Evolutionary conservation across 2,888 invertebrate genomes (phyloP).

Genomic region (Epistrophe eligans): DNA sequence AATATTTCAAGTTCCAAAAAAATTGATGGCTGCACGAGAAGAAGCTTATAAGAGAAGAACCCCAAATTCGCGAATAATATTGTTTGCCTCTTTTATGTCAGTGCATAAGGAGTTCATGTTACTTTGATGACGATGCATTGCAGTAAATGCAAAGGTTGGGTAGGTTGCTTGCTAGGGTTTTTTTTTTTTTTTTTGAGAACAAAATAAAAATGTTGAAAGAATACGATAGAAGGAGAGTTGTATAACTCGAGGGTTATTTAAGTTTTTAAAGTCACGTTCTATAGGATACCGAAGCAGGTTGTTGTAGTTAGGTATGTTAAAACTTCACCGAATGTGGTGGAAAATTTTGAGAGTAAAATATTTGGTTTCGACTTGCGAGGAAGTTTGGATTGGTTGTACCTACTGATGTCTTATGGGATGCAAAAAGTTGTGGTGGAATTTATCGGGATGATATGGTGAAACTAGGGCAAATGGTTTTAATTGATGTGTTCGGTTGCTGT

Average conservation of each 20-base stretch:
- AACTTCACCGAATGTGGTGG: constrained; percentile 4
- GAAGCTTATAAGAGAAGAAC: neutral
- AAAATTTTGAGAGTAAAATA: neutral
- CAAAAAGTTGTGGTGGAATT: constrained; percentile 2
- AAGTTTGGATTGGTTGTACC: neutral
- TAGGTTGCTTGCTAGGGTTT: neutral
- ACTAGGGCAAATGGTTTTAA: constrained; percentile 4
- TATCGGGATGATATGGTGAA: neutral
- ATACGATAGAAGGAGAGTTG: neutral
- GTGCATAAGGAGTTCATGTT: constrained; percentile 3
- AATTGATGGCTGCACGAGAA: constrained; percentile 15
- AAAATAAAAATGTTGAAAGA: neutral
- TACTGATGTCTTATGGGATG: constrained; percentile 1
- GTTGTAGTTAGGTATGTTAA: neutral
- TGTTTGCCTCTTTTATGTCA: constrained; percentile 5
- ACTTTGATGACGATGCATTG: constrained; percentile 1
- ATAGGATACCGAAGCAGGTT: neutral
- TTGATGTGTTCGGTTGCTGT: neutral
- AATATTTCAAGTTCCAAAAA: constrained; percentile 3
- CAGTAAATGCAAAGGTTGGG: neutral
- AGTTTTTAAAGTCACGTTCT: constrained; percentile 10
- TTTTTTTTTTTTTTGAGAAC: neutral
- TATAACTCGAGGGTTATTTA: constrained; percentile 12
- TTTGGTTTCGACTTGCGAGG: neutral
- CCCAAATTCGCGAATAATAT: neutral